Base-by-base conservation (phyloP, 2,113 vertebrate genomes). In the Thunnus maccoyii region DNA sequence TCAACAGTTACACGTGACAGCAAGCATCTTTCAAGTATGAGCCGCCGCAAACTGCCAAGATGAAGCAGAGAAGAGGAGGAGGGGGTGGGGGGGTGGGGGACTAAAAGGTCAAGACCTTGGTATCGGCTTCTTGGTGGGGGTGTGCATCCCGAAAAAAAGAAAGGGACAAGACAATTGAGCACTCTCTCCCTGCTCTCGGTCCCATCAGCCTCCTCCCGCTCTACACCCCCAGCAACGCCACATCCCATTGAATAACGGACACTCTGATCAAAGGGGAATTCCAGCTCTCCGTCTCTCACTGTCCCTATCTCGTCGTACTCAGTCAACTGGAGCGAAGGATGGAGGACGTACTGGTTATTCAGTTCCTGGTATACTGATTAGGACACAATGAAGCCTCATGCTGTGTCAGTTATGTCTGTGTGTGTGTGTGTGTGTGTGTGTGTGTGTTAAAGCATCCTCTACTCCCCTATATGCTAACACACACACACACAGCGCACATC, bases 251-350 rank as follows among this genome's bases (percentile, higher is more conserved):
- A 90, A 66, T 79, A 94, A 94, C 86, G 78, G 83, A 89, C 89
- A 61, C 66, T 75, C 46, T 91, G 94, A 93, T 95, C 92, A 94
- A 94, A 93, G 86, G 62, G 44, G 63, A 80, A 72, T 85, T 86
- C 72, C 82, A 66, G 64, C 88, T 58, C 68, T 74, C 78, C 4
- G 72, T 61, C 78, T 54, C 78, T 73, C 8, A 50, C 85, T 32
- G 82, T 88, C 74, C 52, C 57, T 82, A 81, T 87, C 86, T 78
- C 16, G 30, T 58, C 68, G 5, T 30, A 63, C 58, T 65, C 68
- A 5, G 78, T 87, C 83, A 85, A 88, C 51, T 83, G 88, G 82
- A 88, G 82, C 50, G 72, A 83, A 87, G 80, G 85, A 87, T 65
- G 87, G 88, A 80, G 91, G 86, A 72, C 87, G 64, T 57, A 62